Percentiles rank a stretch among this genome's conserved stretches.
Conservation (phyloP, 2,888 invertebrate species). For the Chymomyza procnemis region DNA sequence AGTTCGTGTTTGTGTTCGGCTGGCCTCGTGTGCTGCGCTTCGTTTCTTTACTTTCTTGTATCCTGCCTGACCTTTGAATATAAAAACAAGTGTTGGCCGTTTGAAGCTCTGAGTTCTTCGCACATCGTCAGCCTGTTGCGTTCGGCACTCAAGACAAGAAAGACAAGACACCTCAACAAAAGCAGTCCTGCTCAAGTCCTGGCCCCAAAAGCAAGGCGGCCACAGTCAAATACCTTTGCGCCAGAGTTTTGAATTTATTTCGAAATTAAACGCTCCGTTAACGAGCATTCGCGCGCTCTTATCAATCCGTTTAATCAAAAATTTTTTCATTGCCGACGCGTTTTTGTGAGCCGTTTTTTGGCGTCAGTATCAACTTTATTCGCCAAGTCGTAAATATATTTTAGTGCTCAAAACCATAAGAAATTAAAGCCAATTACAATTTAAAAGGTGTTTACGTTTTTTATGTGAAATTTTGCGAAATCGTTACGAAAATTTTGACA, state of each 20-base stretch:
- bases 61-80: slow-evolving; percentile 51
- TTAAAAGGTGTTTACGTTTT: neutral
- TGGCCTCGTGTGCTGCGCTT: neutral
- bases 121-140: slow-evolving; percentile 78
- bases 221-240: neutral
- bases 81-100: slow-evolving; percentile 74
- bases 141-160: slow-evolving; percentile 46
- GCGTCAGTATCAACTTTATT: slow-evolving; percentile 18
- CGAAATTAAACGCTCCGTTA: slow-evolving; percentile 3
- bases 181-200: neutral
- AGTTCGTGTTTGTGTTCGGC: slow-evolving; percentile 1
- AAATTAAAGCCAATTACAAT: slow-evolving; percentile 51
- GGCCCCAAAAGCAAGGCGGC: neutral
- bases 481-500: slow-evolving; percentile 8
- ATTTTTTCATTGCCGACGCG: slow-evolving; percentile 44
- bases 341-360: slow-evolving; percentile 31
- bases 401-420: slow-evolving; percentile 45
- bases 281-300: slow-evolving; percentile 7
- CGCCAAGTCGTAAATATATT: slow-evolving; percentile 50
- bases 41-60: slow-evolving; percentile 2
- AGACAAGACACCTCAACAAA: slow-evolving; percentile 1
- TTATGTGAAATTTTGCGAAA: neutral
- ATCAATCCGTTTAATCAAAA: slow-evolving; percentile 5
- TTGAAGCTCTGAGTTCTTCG: slow-evolving; percentile 74
- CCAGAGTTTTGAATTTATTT: slow-evolving; percentile 13